Conservation (phyloP, 2,113 vertebrate species). For the Orcinus orca region DNA sequence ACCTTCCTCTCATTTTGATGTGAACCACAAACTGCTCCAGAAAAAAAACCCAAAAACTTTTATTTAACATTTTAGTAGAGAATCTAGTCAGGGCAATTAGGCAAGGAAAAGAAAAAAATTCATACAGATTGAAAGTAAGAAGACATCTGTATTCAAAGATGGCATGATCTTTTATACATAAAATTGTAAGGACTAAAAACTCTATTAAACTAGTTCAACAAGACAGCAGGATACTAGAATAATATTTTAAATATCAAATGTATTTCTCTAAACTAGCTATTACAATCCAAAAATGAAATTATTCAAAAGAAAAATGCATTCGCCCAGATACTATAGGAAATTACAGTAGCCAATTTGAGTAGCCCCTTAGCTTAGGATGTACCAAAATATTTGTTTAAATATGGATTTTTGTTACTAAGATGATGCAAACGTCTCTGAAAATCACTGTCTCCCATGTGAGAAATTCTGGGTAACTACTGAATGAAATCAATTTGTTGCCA, state of each 20-base stretch:
- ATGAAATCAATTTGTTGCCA: slow-evolving; percentile 44
- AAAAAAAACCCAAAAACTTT: background rate
- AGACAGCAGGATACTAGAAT: background rate
- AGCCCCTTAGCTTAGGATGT: background rate
- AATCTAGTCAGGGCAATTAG: background rate
- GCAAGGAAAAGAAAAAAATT: background rate
- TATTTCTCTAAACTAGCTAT: background rate
- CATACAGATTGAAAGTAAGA: background rate
- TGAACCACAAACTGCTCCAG: background rate
- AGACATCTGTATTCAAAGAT: background rate
- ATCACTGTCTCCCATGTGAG: background rate
- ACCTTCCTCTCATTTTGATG: background rate
- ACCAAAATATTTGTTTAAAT: slow-evolving; percentile 45
- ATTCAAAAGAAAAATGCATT: background rate
- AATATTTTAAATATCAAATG: background rate
- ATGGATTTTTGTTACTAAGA: slow-evolving; percentile 56
- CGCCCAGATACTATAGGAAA: background rate
- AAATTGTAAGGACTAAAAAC: background rate
- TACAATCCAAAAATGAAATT: background rate
- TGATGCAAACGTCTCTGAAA: slow-evolving; percentile 30
- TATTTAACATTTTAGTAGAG: background rate
- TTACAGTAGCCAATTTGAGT: background rate
- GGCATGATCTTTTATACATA: background rate
- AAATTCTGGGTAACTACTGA: background rate
- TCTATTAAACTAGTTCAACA: background rate